Evolutionary conservation across 2,888 invertebrate species (phyloP), one percentile per base, ranked within the genome.

Genomic region (Apamea monoglypha): DNA sequence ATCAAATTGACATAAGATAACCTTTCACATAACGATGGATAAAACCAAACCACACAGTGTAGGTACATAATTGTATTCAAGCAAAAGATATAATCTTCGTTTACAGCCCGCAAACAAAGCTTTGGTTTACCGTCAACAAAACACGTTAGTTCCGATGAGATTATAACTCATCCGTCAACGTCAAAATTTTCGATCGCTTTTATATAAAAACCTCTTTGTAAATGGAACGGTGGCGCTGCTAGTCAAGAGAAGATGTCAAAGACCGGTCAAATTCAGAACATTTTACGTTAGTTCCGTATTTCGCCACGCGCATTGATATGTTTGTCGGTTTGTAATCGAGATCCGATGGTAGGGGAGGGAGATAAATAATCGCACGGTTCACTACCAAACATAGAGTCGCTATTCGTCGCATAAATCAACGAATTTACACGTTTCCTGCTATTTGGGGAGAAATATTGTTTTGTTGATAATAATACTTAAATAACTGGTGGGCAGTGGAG

Each of bases 321-420:
- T 68, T 82, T 44, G 67, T 61, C 61, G 76, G 18, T 2, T 12
- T 61, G 47, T 75, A 75, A 83, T 87, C 76, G 76, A 78, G 74
- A 76, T 83, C 74, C 69, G 50, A 56, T 89, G 78, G 90, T 92
- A 90, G 87, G 85, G 83, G 82, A 74, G 47, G 50, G 72, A 80
- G 87, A 89, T 91, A 92, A 92, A 93, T 93, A 92, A 94, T 91
- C 91, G 91, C 90, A 88, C 81, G 78, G 86, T 87, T 86, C 86
- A 88, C 81, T 83, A 80, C 87, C 85, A 87, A 87, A 88, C 84
- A 88, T 75, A 80, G 85, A 84, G 88, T 84, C 80, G 83, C 91
- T 90, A 91, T 91, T 92, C 92, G 90, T 91, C 91, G 92, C 92
- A 93, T 94, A 93, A 92, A 94, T 94, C 93, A 92, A 84, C 74